These are phyloP conservation scores for Antechinus stuartii DNA, from an alignment of 2,113 vertebrate genomes.

Conservation along the genomic window DNA sequence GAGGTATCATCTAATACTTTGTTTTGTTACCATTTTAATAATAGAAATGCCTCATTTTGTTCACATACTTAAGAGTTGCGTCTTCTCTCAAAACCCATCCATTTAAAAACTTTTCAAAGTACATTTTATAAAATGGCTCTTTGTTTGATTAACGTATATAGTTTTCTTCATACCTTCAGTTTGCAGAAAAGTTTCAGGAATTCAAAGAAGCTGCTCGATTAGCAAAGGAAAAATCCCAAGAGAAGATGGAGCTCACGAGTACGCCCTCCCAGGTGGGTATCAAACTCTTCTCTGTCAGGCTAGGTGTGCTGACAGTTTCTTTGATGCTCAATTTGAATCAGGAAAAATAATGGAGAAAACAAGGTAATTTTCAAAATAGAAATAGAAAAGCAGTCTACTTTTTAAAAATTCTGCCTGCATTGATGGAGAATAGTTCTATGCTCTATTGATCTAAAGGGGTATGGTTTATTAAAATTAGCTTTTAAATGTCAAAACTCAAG, in stretches of 20 bases:
- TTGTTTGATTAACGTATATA: constrained; percentile 73
- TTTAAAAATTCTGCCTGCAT: background rate
- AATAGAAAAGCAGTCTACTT: background rate
- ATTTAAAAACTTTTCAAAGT: constrained; percentile 58
- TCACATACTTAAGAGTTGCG: background rate
- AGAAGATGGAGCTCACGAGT: constrained; percentile 98
- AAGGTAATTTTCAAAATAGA: constrained; percentile 29
- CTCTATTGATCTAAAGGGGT: background rate
- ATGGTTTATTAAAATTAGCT: background rate
- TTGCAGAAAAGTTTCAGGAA: constrained; percentile 99
- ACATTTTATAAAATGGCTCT: constrained; percentile 50
- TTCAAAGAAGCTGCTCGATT: constrained; percentile 98
- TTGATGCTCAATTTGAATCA: constrained; percentile 42
- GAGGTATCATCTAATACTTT: background rate
- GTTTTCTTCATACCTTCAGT: constrained; percentile 86
- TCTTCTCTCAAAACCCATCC: constrained; percentile 30
- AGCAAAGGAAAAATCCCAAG: constrained; percentile 97
- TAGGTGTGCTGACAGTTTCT: constrained; percentile 11
- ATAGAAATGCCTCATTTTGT: background rate
- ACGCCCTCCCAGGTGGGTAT: constrained; percentile 95
- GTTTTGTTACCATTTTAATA: constrained; percentile 42
- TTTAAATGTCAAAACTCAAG: background rate
- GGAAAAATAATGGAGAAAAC: constrained; percentile 24
- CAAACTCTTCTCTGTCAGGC: background rate
- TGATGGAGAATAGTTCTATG: background rate